Base-by-base conservation (phyloP, 2,797 vertebrate species). In the Macropus fuliginosus region DNA sequence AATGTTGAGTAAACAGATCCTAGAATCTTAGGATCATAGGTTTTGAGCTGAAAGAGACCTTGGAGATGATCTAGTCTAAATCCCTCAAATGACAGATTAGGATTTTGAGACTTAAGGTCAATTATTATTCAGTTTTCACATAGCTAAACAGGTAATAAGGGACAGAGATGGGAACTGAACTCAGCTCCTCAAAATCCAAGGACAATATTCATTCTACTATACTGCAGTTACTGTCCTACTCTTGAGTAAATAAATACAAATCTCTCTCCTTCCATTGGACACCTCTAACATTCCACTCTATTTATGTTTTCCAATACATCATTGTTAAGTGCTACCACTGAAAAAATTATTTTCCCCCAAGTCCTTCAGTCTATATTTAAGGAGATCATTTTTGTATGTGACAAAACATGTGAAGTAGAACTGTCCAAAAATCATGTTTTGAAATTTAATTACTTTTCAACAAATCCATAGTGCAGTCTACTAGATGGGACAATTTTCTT, bases 401-500 rank as follows among this genome's bases (percentile, higher is more conserved):
- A 34, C 66, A 94, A 94, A 94, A 96, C 4, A 59, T 90, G 66
- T 46, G 92, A 59, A 94, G 56, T 97, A 91, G 54, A 94, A 96
- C 90, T 94, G 29, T 92, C 81, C 97, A 97, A 97, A 97, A 93
- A 55, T 92, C 27, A 95, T 87, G 46, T 93, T 96, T 90, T 96
- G n/a, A 96, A 98, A 97, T 95, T 98, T 97, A 98, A 98, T 95
- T 97, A 97, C 97, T 95, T 97, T 66, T 87, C 24, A 87, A 96
- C 97, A 94, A 96, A 91, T 54, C 74, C n/a, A 28, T 27, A 87
- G 40, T 50, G 40, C 40, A 50, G 24, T 27, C 21, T 87, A 34
- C 40, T 50, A 92, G 6, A 57, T 97, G 96, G 90, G 95, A 95
- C 93, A 96, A 59, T 93, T 95, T 98, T 74, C 10, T 97, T 92